These are phyloP conservation scores for Sarotherodon lohbergeri DNA, from an alignment of 2,113 vertebrate genomes.

Conservation along the genomic window DNA sequence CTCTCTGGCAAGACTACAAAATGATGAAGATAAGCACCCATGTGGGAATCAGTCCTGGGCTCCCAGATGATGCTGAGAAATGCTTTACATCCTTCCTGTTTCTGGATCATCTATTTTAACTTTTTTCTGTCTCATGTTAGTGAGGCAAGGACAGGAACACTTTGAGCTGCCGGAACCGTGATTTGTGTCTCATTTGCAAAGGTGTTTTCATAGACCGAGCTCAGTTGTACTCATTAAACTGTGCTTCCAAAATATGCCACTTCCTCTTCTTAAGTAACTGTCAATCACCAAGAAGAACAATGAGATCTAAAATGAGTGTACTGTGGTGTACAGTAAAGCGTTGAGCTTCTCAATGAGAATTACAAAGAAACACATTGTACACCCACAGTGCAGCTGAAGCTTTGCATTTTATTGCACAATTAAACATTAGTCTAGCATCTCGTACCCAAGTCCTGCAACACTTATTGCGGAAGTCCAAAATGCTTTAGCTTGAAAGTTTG, in stretches of 20 bases:
- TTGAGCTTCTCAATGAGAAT: background rate
- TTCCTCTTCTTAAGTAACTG: background rate
- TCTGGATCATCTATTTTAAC: slow-evolving; percentile 54
- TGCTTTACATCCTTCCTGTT: slow-evolving; percentile 55
- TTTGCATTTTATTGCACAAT: background rate
- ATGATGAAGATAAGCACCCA: slow-evolving; percentile 40
- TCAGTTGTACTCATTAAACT: background rate
- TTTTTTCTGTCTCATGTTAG: background rate
- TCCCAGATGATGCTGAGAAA: slow-evolving; percentile 52
- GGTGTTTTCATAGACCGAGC: background rate
- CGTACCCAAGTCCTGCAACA: background rate
- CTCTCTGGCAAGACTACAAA: slow-evolving; percentile 43
- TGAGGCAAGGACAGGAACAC: background rate
- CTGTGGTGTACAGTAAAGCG: background rate
- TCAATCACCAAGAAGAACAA: background rate
- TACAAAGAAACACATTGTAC: background rate
- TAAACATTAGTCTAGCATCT: background rate
- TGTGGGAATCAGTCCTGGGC: slow-evolving; percentile 39
- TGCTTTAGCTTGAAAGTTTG: background rate
- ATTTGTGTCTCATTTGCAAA: slow-evolving; percentile 30
- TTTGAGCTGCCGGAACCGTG: slow-evolving; percentile 14
- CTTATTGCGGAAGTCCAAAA: background rate
- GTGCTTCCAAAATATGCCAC: background rate
- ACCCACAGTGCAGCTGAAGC: background rate
- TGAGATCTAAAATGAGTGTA: background rate